Percentiles rank a stretch among this genome's conserved stretches.
These are phyloP conservation scores for Oscheius sp. DNA, from an alignment of 2,888 invertebrate species.

Conservation along the genomic window DNA sequence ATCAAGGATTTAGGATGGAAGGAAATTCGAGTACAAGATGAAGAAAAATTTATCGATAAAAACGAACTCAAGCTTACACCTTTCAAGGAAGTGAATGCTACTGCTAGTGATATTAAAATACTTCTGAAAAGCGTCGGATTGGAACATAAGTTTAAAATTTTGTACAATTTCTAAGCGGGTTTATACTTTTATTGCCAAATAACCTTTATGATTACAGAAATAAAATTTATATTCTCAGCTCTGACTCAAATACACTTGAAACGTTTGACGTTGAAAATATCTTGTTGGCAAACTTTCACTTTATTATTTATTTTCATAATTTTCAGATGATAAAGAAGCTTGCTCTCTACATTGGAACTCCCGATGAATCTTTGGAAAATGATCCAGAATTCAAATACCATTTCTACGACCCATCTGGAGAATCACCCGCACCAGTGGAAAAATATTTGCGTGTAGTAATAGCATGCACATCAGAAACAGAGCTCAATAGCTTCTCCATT, in stretches of 20 bases:
- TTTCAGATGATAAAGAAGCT: background rate
- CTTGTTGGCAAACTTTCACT: background rate
- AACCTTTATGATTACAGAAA: background rate
- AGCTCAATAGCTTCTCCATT: slow-evolving; percentile 2
- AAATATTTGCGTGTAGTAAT: slow-evolving; percentile 2
- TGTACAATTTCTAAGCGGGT: background rate
- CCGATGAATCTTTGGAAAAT: background rate
- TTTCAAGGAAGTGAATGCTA: background rate
- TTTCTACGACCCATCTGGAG: background rate
- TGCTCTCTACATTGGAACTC: background rate
- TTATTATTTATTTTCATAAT: background rate
- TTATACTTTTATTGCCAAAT: background rate
- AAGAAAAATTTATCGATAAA: slow-evolving; percentile 1
- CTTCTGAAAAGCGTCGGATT: background rate
- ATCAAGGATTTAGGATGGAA: slow-evolving; percentile 9
- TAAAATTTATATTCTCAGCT: background rate
- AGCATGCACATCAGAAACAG: background rate
- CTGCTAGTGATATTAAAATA: slow-evolving; percentile 5
- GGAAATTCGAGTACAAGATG: background rate
- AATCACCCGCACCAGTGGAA: background rate
- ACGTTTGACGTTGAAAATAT: background rate
- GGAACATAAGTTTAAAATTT: background rate
- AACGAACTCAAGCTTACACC: background rate
- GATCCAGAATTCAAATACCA: background rate
- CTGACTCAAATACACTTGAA: background rate